Percentiles rank a stretch among this genome's conserved stretches.
phyloP scores from a whole-genome alignment of 2,797 vertebrate species.

The Gobio occitaniae region DNA sequence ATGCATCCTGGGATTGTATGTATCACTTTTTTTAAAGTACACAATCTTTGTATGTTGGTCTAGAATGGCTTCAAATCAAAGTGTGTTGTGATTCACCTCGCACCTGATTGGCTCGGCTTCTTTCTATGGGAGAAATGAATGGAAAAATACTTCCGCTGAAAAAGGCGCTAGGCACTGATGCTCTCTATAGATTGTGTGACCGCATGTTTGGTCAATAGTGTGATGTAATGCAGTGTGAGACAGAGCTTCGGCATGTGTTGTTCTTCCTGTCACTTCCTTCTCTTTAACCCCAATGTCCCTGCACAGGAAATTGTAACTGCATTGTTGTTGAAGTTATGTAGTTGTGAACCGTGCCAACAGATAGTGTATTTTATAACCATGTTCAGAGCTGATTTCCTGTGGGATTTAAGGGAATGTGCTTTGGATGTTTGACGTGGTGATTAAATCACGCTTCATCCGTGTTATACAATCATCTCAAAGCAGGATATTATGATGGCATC shows the following conservation, averaged over 20 bases:
- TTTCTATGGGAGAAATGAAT: not conserved
- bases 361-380: not conserved
- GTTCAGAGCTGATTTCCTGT: slow-evolving; percentile 6
- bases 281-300: not conserved
- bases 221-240: slow-evolving; percentile 36
- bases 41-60: not conserved
- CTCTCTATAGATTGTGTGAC: not conserved
- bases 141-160: not conserved
- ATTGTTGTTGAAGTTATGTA: not conserved
- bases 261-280: slow-evolving; percentile 48
- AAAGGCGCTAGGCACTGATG: not conserved
- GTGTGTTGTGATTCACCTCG: not conserved
- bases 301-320: slow-evolving; percentile 38
- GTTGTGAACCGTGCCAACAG: not conserved
- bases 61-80: too few relatives aligned
- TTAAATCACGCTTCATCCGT: not conserved
- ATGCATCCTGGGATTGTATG: too few relatives aligned
- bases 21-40: too few relatives aligned
- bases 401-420: slow-evolving; percentile 21
- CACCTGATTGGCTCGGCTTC: not conserved
- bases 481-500: slow-evolving; percentile 1
- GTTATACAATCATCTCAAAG: not conserved
- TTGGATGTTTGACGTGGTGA: not conserved
- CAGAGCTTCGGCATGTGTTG: slow-evolving; percentile 42
- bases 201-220: not conserved